Evolutionary conservation across 2,113 vertebrate species (phyloP).

Genomic region (Eolophus roseicapilla): DNA sequence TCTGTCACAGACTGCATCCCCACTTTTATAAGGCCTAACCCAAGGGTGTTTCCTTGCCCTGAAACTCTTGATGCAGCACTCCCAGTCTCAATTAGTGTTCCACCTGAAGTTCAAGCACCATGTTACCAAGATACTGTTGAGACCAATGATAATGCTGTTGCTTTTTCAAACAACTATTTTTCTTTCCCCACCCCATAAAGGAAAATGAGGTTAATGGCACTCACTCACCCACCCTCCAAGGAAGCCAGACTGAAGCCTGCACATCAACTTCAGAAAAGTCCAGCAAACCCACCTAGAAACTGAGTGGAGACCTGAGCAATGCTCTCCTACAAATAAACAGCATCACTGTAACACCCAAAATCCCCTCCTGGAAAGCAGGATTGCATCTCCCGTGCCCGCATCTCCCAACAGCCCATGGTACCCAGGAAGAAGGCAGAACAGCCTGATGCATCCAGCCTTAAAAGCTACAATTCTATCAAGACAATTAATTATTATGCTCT

Average conservation of each 20-base stretch:
- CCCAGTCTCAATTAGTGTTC: neutral
- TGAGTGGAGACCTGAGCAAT: neutral
- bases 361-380: accelerated
- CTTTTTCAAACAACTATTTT: neutral
- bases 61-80: neutral
- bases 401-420: neutral
- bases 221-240: neutral
- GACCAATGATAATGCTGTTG: neutral
- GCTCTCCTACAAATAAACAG: neutral
- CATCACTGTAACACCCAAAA: neutral
- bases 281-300: neutral
- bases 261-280: neutral
- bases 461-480: neutral
- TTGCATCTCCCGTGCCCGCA: accelerated
- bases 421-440: neutral
- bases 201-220: neutral
- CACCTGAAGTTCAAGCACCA: neutral
- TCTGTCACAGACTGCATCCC: neutral
- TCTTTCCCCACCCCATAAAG: too few relatives aligned
- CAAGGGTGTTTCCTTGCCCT: neutral
- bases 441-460: neutral
- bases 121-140: neutral
- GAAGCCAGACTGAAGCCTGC: neutral
- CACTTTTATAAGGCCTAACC: neutral
- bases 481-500: neutral